Evolutionary conservation across 2,113 vertebrate species (phyloP), one percentile per base, ranked within the genome.

Genomic region (Paramisgurnus dabryanus): DNA sequence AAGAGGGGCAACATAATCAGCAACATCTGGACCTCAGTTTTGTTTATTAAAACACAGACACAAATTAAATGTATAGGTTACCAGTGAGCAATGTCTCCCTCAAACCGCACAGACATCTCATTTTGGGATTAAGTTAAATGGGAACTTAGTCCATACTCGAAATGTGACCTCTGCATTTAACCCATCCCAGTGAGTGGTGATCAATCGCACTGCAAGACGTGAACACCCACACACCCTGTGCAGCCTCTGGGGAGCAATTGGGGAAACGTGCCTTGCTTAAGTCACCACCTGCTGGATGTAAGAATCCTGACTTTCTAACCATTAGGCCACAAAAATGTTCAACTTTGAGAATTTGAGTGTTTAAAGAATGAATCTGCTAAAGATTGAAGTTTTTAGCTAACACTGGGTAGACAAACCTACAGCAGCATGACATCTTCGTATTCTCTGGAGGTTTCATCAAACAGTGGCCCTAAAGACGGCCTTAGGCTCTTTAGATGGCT

Each of bases 11-110:
- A 40, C 9, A 17, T 58, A 73, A 43, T 60, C 53, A 60, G 55
- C 22, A 22, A 13, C 55, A 73, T 60, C 10, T 73, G 40, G 70
- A 73, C 70, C 11, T 73, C 39, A 60, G 17, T 18, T 58, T 43
- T 73, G 55, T 43, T 45, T 11, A 60, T 22, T n/a, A 43, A 73
- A 58, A 71, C 40, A 17, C 60, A 10, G 39, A 72, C 7, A 58
- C 39, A 72, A 58, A 58, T 18, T 5, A 18, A 8, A 58, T 58
- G 6, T 58, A 18, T 13, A 0, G 17, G 39, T 34, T 34, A 34
- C 27, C 27, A 71, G 17, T 27, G 45, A 12, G 27, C 22, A 58
- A 41, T 9, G 9, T 49, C 49, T 75, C 12, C 12, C 7, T 15
- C 4, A 47, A 74, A 43, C 53, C 5, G 47, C 72, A 47, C 13